A percentile compares a stretch with the other conserved stretches of the same genome.
These are phyloP conservation scores for Ptilodon capucinus DNA, from an alignment of 2,888 invertebrate genomes.

Conservation along the genomic window DNA sequence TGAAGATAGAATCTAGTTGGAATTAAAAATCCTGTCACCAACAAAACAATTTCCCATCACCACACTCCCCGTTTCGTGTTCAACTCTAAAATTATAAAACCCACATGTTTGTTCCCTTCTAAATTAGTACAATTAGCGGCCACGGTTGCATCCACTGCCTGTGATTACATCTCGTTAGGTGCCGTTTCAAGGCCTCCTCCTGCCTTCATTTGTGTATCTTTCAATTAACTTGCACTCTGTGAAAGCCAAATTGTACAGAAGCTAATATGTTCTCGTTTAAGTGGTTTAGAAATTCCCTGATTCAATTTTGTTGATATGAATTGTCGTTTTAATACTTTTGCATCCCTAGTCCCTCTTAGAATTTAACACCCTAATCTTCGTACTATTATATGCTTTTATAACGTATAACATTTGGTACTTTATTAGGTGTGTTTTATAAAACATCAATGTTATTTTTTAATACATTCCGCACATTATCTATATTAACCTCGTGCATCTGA, in stretches of 20 bases:
- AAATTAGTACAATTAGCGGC: slow-evolving; percentile 26
- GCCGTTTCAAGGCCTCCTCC: slow-evolving; percentile 29
- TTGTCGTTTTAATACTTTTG: too few species aligned
- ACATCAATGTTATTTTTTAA: not conserved
- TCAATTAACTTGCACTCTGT: slow-evolving; percentile 20
- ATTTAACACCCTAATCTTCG: too few species aligned
- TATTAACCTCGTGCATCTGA: not conserved
- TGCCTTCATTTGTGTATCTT: slow-evolving; percentile 22
- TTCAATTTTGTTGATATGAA: not conserved
- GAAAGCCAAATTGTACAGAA: not conserved
- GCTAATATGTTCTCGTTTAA: not conserved
- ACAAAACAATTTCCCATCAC: not conserved
- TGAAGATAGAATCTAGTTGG: too few species aligned
- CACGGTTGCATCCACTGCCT: slow-evolving; percentile 16
- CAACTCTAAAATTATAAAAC: not conserved
- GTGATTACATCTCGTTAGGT: slow-evolving; percentile 41
- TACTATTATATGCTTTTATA: not conserved
- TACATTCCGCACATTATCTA: not conserved
- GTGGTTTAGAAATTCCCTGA: not conserved
- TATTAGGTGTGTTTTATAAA: not conserved
- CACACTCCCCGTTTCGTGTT: not conserved
- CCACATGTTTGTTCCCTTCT: slow-evolving; percentile 6
- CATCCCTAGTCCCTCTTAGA: too few species aligned
- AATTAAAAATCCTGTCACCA: too few species aligned
- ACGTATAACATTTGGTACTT: not conserved